Percentiles rank a stretch among this genome's conserved stretches.
phyloP scores from a whole-genome alignment of 2,888 invertebrate genomes.

The Phasia obesa region DNA sequence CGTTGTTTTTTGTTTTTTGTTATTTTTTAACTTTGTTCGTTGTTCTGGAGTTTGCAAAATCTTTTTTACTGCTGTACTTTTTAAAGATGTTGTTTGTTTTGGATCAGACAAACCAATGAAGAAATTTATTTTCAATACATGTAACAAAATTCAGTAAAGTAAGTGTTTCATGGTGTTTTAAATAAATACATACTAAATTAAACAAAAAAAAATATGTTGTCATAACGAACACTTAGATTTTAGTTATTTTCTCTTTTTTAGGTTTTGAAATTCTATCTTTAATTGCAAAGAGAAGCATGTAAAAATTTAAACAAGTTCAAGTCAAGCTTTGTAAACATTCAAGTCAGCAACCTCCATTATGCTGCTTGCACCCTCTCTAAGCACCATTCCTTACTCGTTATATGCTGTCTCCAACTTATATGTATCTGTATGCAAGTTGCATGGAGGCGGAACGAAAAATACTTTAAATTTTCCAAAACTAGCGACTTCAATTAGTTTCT shows the following conservation, averaged over 20 bases:
- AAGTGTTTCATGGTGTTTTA: neutral
- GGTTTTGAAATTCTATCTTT: conserved; percentile 68
- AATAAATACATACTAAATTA: too few relatives aligned
- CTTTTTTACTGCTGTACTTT: conserved; percentile 51
- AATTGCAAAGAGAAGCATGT: conserved; percentile 20
- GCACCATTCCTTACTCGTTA: neutral
- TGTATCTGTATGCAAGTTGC: neutral
- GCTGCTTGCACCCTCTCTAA: conserved; percentile 43
- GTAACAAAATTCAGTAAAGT: neutral
- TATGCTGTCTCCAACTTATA: neutral
- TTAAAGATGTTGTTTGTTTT: conserved; percentile 16
- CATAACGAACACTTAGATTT: conserved; percentile 35
- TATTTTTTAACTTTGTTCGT: neutral
- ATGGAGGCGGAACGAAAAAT: neutral
- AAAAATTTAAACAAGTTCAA: conserved; percentile 70
- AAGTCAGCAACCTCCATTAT: conserved; percentile 64
- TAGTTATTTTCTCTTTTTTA: conserved; percentile 23
- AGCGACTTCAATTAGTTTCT: too few relatives aligned
- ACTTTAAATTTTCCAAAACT: neutral
- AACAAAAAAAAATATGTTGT: too few relatives aligned
- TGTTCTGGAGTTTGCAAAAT: neutral
- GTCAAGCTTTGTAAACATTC: conserved; percentile 67
- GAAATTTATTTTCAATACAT: too few relatives aligned
- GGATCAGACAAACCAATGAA: neutral
- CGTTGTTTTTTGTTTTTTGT: neutral